phyloP scores from a whole-genome alignment of 2,797 vertebrate species.

The Takifugu rubripes region DNA sequence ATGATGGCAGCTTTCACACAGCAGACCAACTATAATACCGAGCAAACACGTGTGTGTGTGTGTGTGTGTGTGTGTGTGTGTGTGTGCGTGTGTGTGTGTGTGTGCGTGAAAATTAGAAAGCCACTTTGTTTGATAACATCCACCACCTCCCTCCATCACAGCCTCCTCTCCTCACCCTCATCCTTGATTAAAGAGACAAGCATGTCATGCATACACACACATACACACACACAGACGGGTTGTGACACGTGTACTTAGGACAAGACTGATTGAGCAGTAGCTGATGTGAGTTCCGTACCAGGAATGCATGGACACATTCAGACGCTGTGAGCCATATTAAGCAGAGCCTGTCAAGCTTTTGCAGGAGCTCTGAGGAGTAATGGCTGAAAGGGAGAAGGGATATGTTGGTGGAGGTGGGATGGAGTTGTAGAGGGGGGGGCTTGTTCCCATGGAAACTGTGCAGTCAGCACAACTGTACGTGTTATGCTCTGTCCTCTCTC shows the following conservation, averaged over 20 bases:
- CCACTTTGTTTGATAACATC: constrained; percentile 64
- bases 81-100: constrained; percentile 1
- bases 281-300: constrained; percentile 33
- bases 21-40: constrained; percentile 6
- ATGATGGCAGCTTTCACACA: constrained; percentile 36
- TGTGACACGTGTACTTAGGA: constrained; percentile 32
- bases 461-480: constrained; percentile 80
- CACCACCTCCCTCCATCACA: constrained; percentile 31
- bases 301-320: constrained; percentile 38
- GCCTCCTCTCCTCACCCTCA: constrained; percentile 33
- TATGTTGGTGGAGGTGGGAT: constrained; percentile 20
- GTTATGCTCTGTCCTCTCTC: constrained; percentile 64
- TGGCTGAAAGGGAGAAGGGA: constrained; percentile 33
- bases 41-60: constrained; percentile 12
- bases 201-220: constrained; percentile 24
- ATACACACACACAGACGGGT: background rate
- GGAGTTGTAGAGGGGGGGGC: constrained; percentile 15
- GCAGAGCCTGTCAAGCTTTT: constrained; percentile 52
- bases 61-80: background rate
- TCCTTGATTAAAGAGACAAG: constrained; percentile 64
- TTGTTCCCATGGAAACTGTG: constrained; percentile 81
- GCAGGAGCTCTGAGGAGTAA: constrained; percentile 44
- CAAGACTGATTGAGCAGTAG: constrained; percentile 33
- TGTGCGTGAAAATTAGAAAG: constrained; percentile 25
- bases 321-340: constrained; percentile 45